Conservation (phyloP, 2,888 invertebrate species). For the Pharmacophagus antenor region DNA sequence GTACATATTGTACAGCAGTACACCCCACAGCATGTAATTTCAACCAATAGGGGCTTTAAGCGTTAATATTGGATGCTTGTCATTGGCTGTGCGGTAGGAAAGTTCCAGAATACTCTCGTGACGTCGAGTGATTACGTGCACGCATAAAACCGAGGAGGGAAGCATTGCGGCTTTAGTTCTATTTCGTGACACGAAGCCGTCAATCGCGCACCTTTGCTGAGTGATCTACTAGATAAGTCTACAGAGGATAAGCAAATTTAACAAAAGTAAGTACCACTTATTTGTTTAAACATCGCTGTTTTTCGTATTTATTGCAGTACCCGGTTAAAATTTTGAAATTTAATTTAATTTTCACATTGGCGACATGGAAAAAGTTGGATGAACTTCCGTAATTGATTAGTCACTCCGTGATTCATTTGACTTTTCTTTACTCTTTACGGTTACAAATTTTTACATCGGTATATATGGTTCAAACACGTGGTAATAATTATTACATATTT, state of each 20-base stretch:
- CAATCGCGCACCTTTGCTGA: conserved; percentile 77
- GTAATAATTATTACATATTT: background rate
- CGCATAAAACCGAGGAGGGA: conserved; percentile 44
- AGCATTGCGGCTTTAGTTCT: conserved; percentile 48
- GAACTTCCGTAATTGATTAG: conserved; percentile 36
- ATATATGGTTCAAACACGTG: background rate
- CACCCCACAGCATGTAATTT: conserved; percentile 35
- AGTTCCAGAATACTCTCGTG: conserved; percentile 72
- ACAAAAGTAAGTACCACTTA: conserved; percentile 58
- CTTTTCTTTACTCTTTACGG: background rate
- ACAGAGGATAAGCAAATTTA: conserved; percentile 44
- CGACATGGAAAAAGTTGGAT: conserved; percentile 36
- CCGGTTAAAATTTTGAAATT: conserved; percentile 17
- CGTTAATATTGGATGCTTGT: conserved; percentile 37
- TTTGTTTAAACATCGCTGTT: conserved; percentile 2
- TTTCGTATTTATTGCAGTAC: conserved; percentile 6
- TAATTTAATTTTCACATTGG: conserved; percentile 6
- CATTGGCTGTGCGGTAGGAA: conserved; percentile 62
- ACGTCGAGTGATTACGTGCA: conserved; percentile 57
- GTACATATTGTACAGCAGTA: conserved; percentile 32
- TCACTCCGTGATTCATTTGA: conserved; percentile 31
- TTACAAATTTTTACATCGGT: background rate
- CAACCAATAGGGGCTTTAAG: conserved; percentile 53
- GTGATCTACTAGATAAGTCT: conserved; percentile 63
- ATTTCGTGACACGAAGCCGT: conserved; percentile 72